Base-by-base conservation (phyloP, 2,113 vertebrate species). In the Mobula hypostoma region DNA sequence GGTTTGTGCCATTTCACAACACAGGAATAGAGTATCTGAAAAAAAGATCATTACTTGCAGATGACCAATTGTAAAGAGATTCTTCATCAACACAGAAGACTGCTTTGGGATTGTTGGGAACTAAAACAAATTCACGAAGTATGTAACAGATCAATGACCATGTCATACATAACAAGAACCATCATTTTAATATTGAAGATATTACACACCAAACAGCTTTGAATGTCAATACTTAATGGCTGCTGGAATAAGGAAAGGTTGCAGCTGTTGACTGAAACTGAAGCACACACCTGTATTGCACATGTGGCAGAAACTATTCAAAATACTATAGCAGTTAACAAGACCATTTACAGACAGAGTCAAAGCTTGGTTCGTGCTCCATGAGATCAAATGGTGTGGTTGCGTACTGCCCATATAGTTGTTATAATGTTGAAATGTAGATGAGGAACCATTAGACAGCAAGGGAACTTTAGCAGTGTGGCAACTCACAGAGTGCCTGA, bases 251-350 rank as follows among this genome's bases (percentile, higher is more conserved):
- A 93, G 40, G 32, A 74, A 92, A 74, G 91, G 27, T 56, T 76
- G 70, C 29, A 70, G 91, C 24, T 92, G 15, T 24, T 74, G 27
- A 74, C 36, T 93, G 70, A 93, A 93, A 93, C 19, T 74, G 91
- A 93, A n/a, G n/a, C 29, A 90, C 27, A 93, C 70, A 76, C 36
- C 91, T 93, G 91, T 40, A 93, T 19, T 40, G 91, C 91, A 93
- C 11, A 93, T 93, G 91, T 74, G 91, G 17, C 36, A 74, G 36
- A 56, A 74, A 93, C 11, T 74, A 48, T 93, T 32, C 70, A 74
- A 93, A 93, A 93, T 76, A 93, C 61, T 14, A 74, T 63, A 92
- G 88, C 66, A 92, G 90, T 12, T 63, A 56, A 74, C 40, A 2
- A 61, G 32, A 27, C 90, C 3, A 76, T 74, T 93, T 74, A 68